Conservation (phyloP, 2,797 vertebrate genomes). For the Graptemys geographica region DNA sequence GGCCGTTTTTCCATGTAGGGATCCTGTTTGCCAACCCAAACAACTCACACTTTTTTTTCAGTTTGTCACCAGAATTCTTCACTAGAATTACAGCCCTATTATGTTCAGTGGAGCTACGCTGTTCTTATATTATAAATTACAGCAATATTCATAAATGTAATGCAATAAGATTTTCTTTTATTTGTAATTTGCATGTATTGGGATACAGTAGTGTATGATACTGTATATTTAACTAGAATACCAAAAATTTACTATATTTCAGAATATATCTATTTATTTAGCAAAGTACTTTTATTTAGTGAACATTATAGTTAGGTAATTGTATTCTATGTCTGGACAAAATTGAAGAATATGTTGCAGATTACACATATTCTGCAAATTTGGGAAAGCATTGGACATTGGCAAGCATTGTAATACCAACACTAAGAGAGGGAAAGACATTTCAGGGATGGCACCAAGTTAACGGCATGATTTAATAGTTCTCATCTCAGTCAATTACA, state of each 20-base stretch:
- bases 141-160: neutral
- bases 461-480: neutral
- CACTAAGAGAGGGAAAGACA: neutral
- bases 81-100: neutral
- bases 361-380: neutral
- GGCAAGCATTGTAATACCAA: neutral
- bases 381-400: neutral
- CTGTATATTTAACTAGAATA: neutral
- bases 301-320: neutral
- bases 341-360: neutral
- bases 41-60: neutral
- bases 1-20: no score
- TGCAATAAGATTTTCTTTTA: neutral
- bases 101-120: neutral
- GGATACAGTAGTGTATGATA: neutral
- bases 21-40: neutral
- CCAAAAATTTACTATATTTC: neutral
- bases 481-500: neutral
- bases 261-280: neutral
- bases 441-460: neutral
- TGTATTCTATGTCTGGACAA: neutral
- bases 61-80: neutral
- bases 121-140: neutral
- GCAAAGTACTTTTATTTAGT: neutral
- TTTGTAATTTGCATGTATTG: neutral